A percentile compares a stretch with the other conserved stretches of the same genome.
These are phyloP conservation scores for Eurois occulta DNA, from an alignment of 2,888 invertebrate genomes.

Conservation along the genomic window DNA sequence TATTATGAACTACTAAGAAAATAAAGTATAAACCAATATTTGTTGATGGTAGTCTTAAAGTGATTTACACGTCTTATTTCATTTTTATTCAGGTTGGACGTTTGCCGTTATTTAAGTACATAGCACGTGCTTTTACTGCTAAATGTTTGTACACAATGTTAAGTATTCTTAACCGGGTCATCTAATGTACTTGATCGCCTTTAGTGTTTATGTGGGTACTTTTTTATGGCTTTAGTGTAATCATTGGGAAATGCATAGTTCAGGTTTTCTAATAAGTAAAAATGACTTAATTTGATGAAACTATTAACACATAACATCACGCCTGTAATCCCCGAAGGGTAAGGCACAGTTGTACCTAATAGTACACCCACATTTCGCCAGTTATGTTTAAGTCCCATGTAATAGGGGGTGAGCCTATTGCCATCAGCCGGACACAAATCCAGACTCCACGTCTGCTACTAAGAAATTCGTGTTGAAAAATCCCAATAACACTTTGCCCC, in stretches of 20 bases:
- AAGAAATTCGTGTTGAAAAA: too few relatives aligned
- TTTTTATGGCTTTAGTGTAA: constrained; percentile 19
- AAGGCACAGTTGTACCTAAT: too few relatives aligned
- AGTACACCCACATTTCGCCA: too few relatives aligned
- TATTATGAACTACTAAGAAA: constrained; percentile 58
- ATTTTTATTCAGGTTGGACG: constrained; percentile 67
- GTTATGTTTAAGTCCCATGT: too few relatives aligned
- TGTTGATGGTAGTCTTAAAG: constrained; percentile 32
- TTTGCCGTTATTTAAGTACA: constrained; percentile 45
- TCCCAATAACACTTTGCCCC: too few relatives aligned
- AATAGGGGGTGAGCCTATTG: too few relatives aligned
- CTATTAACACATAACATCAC: neutral
- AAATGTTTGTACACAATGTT: constrained; percentile 53
- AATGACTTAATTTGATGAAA: neutral
- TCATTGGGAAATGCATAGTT: constrained; percentile 16
- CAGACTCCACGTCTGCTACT: too few relatives aligned
- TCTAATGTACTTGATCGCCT: constrained; percentile 52
- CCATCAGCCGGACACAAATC: too few relatives aligned
- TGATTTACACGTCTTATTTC: constrained; percentile 51
- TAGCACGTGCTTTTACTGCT: constrained; percentile 53
- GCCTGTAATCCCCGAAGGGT: too few relatives aligned
- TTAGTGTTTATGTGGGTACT: constrained; percentile 11
- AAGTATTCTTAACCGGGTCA: constrained; percentile 55
- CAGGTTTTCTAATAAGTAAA: neutral
- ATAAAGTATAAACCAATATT: constrained; percentile 58